A percentile compares a stretch with the other conserved stretches of the same genome.
Evolutionary conservation across 2,888 invertebrate genomes (phyloP).

Genomic region (Pyrrhia umbra): DNA sequence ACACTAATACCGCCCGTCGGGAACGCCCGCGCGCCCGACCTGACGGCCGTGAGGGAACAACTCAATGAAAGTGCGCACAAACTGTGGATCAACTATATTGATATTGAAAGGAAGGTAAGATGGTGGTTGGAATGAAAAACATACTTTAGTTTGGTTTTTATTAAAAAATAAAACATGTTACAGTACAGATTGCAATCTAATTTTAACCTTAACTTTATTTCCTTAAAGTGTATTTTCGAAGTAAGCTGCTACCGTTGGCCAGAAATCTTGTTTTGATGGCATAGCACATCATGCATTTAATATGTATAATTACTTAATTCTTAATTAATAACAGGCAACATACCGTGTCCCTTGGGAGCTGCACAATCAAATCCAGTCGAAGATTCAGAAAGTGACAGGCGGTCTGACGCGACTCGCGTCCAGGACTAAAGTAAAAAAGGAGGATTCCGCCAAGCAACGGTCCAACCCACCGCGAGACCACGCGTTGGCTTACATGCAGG

Average conservation of each 20-base stretch:
- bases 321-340: slow-evolving; percentile 76
- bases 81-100: slow-evolving; percentile 97
- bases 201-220: neutral
- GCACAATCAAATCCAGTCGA: slow-evolving; percentile 98
- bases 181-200: neutral
- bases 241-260: neutral
- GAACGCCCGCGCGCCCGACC: slow-evolving; percentile 95
- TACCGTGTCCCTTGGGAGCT: slow-evolving; percentile 97
- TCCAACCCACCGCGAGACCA: slow-evolving; percentile 91
- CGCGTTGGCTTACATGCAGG: slow-evolving; percentile 93
- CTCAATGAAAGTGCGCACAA: slow-evolving; percentile 96
- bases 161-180: too few species aligned
- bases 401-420: slow-evolving; percentile 97
- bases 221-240: neutral
- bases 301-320: neutral
- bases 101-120: slow-evolving; percentile 96
- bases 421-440: slow-evolving; percentile 96
- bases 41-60: slow-evolving; percentile 94
- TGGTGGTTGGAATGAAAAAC: too few species aligned
- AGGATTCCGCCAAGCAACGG: slow-evolving; percentile 93
- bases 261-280: neutral
- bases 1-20: slow-evolving; percentile 91
- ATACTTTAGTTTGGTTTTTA: too few species aligned
- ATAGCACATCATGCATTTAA: neutral
- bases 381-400: slow-evolving; percentile 98